phyloP scores from a whole-genome alignment of 2,113 vertebrate genomes.

The Orientallactaga bullata region DNA sequence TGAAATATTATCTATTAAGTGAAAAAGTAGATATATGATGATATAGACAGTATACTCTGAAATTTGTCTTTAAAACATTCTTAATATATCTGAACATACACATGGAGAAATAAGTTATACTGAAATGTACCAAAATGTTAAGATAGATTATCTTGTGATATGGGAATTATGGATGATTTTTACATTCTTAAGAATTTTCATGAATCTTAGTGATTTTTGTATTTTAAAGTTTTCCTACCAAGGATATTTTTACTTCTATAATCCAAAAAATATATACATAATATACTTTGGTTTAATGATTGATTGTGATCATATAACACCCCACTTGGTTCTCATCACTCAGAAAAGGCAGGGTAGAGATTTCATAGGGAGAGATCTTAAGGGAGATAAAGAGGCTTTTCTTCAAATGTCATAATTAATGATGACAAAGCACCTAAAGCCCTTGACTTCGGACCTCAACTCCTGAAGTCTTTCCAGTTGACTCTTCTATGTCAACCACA shows the following conservation, averaged over 20 bases:
- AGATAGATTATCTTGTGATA: conserved; percentile 27
- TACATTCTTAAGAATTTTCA: conserved; percentile 50
- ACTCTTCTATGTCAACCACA: not conserved
- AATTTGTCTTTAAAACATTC: conserved; percentile 36
- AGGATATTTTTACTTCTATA: conserved; percentile 32
- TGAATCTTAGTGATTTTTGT: conserved; percentile 22
- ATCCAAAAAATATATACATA: conserved; percentile 49
- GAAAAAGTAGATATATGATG: not conserved
- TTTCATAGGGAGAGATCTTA: conserved; percentile 42
- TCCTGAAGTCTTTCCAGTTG: conserved; percentile 27
- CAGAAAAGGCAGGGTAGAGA: not conserved
- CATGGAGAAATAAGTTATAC: not conserved
- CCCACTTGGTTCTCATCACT: conserved; percentile 58
- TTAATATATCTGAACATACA: not conserved
- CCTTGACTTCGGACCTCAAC: conserved; percentile 8
- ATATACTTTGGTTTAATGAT: conserved; percentile 65
- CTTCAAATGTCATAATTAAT: conserved; percentile 37
- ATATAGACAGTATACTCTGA: not conserved
- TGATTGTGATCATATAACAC: conserved; percentile 1
- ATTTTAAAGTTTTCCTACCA: conserved; percentile 16
- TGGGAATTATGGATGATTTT: conserved; percentile 31
- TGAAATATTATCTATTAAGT: conserved; percentile 1
- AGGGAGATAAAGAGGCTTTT: not conserved
- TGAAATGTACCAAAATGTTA: conserved; percentile 12
- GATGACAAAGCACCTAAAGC: not conserved